phyloP scores from a whole-genome alignment of 2,888 invertebrate genomes.

The Ormia ochracea region DNA sequence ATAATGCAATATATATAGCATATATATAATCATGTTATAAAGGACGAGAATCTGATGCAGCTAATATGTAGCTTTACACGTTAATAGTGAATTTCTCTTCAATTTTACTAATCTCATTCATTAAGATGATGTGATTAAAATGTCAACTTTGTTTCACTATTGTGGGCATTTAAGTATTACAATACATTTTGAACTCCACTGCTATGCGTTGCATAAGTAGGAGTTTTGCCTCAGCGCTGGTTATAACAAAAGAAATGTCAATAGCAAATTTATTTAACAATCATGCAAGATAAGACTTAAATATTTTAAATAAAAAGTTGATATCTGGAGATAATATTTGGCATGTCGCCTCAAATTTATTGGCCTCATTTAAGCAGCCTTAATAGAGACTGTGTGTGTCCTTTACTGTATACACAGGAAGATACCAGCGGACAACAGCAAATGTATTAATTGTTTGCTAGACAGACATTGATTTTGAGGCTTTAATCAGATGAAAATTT shows the following conservation, averaged over 20 bases:
- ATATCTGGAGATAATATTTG: no score
- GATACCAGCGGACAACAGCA: constrained; percentile 36
- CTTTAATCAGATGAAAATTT: constrained; percentile 44
- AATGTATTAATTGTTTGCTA: constrained; percentile 47
- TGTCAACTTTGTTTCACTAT: constrained; percentile 42
- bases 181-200: not conserved
- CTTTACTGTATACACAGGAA: not conserved
- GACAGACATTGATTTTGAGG: constrained; percentile 48
- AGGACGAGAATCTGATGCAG: not conserved
- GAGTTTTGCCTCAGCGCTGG: no score
- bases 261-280: no score
- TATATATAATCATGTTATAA: no score
- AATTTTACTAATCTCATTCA: not conserved
- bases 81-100: not conserved
- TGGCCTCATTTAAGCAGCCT: no score
- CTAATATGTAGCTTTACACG: constrained; percentile 7
- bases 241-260: no score
- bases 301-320: no score
- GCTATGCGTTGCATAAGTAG: no score
- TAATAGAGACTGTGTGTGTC: not conserved
- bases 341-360: no score
- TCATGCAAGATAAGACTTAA: no score
- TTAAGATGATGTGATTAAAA: constrained; percentile 38
- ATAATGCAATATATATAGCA: no score
- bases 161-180: constrained; percentile 13